phyloP scores from a whole-genome alignment of 2,113 vertebrate genomes.

The Clupea harengus region DNA sequence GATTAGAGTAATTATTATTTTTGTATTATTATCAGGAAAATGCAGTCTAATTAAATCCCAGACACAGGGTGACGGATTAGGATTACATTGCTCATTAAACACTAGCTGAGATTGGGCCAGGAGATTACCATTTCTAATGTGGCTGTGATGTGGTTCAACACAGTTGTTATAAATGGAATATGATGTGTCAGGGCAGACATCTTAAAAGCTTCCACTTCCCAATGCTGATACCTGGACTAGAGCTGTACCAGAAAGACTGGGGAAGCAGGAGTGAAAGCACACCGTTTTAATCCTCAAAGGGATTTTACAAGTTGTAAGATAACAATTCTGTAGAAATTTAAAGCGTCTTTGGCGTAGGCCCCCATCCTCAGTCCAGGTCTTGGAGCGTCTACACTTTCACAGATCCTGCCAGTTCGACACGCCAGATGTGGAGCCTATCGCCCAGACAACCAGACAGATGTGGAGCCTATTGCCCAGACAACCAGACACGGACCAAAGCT shows the following conservation, averaged over 20 bases:
- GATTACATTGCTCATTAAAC: slow-evolving; percentile 13
- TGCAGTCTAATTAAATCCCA: neutral
- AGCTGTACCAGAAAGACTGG: neutral
- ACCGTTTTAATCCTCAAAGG: neutral
- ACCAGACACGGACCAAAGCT: too few species aligned
- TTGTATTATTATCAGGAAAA: neutral
- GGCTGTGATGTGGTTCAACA: neutral
- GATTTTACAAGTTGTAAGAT: neutral
- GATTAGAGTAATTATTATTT: neutral
- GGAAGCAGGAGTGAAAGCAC: too few species aligned
- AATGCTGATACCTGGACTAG: neutral
- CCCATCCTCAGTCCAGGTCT: too few species aligned
- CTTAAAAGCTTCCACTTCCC: neutral
- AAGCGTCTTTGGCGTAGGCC: too few species aligned
- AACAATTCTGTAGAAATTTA: too few species aligned
- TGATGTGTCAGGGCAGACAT: neutral
- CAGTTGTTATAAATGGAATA: neutral
- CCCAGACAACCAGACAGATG: too few species aligned
- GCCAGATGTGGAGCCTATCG: too few species aligned
- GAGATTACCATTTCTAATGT: slow-evolving; percentile 16
- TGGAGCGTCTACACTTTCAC: too few species aligned
- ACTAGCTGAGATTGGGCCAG: neutral
- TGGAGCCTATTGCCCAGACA: too few species aligned
- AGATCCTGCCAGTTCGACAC: too few species aligned
- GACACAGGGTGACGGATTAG: neutral